These are phyloP conservation scores for Arrhopalites spinosus DNA, from an alignment of 2,888 invertebrate species.

Conservation along the genomic window DNA sequence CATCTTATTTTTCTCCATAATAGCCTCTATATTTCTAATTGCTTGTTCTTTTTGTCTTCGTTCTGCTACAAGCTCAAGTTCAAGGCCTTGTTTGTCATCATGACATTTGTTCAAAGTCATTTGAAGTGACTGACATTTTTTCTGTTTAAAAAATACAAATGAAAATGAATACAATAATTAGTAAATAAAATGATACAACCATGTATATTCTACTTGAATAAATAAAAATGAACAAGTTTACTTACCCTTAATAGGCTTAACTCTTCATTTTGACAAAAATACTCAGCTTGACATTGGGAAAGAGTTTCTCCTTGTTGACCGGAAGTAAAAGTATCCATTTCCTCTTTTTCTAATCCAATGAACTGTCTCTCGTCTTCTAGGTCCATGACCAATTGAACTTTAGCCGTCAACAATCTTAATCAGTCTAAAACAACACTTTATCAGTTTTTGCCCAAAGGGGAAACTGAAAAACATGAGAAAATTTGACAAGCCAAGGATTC, in stretches of 20 bases:
- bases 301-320: not conserved
- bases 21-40: slow-evolving; percentile 27
- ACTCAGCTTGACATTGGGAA: not conserved
- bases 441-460: not conserved
- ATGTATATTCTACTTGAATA: not conserved
- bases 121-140: slow-evolving; percentile 32
- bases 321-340: not conserved
- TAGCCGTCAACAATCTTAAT: too few species aligned
- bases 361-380: not conserved
- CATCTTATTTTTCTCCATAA: slow-evolving; percentile 37
- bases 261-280: not conserved
- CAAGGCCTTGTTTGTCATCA: slow-evolving; percentile 42
- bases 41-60: slow-evolving; percentile 35
- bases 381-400: too few species aligned
- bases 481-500: too few species aligned
- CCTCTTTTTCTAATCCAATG: too few species aligned
- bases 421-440: too few species aligned
- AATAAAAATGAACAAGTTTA: not conserved
- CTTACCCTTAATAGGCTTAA: not conserved
- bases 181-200: not conserved
- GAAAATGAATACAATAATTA: not conserved
- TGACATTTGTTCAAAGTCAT: slow-evolving; percentile 25
- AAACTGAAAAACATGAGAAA: not conserved
- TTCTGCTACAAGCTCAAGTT: slow-evolving; percentile 38
- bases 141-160: slow-evolving; percentile 39